Evolutionary conservation across 2,888 invertebrate genomes (phyloP).

Genomic region (Agrilus biguttatus): DNA sequence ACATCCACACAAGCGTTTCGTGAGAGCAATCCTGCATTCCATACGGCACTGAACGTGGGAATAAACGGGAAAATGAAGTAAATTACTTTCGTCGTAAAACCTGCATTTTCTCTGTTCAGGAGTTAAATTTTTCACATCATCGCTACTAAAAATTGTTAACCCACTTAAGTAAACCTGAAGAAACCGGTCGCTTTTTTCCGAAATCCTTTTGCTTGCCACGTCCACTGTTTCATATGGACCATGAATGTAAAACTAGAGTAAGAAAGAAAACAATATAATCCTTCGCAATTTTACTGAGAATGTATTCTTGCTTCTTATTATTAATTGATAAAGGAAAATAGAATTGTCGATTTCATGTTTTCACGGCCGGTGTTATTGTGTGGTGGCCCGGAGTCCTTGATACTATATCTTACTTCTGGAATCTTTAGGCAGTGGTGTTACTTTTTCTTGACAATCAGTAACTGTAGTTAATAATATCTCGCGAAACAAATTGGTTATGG

Average conservation of each 20-base stretch:
- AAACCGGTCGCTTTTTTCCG: slow-evolving; percentile 22
- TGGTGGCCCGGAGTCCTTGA: no score
- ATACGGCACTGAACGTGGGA: slow-evolving; percentile 53
- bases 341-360: no score
- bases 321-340: no score
- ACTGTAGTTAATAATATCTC: no score
- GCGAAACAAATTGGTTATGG: no score
- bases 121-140: slow-evolving; percentile 29
- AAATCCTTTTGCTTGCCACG: slow-evolving; percentile 35
- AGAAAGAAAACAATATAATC: no score
- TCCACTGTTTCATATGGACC: slow-evolving; percentile 55
- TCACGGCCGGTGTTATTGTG: no score
- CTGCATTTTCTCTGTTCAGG: slow-evolving; percentile 54
- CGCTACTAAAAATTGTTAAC: slow-evolving; percentile 25
- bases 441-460: no score
- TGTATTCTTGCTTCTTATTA: no score
- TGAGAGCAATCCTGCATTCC: slow-evolving; percentile 52
- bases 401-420: no score
- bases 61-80: slow-evolving; percentile 52
- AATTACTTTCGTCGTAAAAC: slow-evolving; percentile 48
- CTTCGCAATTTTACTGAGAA: no score
- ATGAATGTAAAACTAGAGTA: slow-evolving; percentile 43
- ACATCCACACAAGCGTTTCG: slow-evolving; percentile 50
- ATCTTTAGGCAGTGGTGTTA: no score
- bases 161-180: slow-evolving; percentile 25